Evolutionary conservation across 2,113 vertebrate genomes (phyloP), one percentile per base, ranked within the genome.

Genomic region (Tinamus guttatus): DNA sequence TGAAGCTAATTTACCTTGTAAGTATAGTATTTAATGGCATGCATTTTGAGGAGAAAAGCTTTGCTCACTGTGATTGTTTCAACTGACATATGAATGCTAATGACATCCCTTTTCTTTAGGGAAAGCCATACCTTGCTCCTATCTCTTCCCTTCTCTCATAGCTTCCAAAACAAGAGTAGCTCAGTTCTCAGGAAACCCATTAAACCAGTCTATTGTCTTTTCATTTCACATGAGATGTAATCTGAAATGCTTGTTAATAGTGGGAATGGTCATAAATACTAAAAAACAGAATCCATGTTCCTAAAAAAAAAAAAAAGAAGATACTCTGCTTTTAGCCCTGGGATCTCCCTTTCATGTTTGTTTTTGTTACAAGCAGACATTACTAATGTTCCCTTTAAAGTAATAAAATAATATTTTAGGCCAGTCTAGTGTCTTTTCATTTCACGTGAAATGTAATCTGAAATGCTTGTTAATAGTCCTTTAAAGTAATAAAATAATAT

Each of bases 1-100:
- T 96, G 99, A 99, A 98, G 98, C 98, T 96, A 99, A 99, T 97
- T 98, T 99, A 96, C 99, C 99, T 91, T 99, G 99, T 99, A 98
- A 99, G 99, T 99, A 98, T 49, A 60, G 30, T 63, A 41, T 93
- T 90, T 76, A 28, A 32, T 40, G 36, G 5, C 10, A 24, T 87
- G 36, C 5, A 28, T 93, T 63, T 78, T 76, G 54, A 74, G 32
- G 68, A 36, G 22, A 34, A 40, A 69, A 21, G 67, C 24, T 67
- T 9, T 9, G 5, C 15, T 51, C 59, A 52, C 49, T 8, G 69
- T 62, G 60, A 17, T 22, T 17, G 43, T 84, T 93, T 92, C 67
- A 38, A 20, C 36, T 65, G 41, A 82, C n/a, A 3, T 65, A 21
- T 70, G 24, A 81, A 41, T 49, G 27, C 67, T 67, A 16, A 34